Evolutionary conservation across 1,140 invertebrate genomes (phyloP), one percentile per base, ranked within the genome.

Genomic region (Temnothorax longispinosus): DNA sequence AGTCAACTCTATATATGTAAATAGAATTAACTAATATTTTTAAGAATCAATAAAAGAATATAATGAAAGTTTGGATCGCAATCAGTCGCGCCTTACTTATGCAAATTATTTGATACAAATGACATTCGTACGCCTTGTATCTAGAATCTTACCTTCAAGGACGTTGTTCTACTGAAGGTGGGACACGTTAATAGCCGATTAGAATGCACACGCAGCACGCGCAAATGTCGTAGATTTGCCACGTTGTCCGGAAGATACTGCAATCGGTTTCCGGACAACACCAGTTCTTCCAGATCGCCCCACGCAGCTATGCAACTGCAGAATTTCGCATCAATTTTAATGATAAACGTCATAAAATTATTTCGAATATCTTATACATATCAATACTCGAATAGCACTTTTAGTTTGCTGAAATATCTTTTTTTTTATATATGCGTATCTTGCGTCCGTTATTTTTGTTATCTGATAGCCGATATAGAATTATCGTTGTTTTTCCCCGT

Each of bases 251-350:
- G 98, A 58, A 98, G 95, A 90, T 96, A 96, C 64, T 97, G 96
- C 75, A 98, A 95, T 94, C 97, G 96, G 93, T 98, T 98, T 38
- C 98, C 98, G 13, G 98, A 98, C 18, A 98, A 89, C 1, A 98
- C 97, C 10, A 98, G 93, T 93, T 98, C 98, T 95, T 98, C 97
- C 86, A 98, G 95, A 85, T 98, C 97, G 3, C 96, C 95, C 97
- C 98, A 98, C 84, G 96, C 96, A 41, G 96, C 96, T 56, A 97
- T 96, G 91, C 97, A 98, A 91, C 96, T 96, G 91, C 4, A 88
- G 64, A 10, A 65, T 56, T 69, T 60, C 21, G 0, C 1, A 32
- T 56, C 7, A 85, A 50, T 82, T 56, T 74, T 21, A 65, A 44
- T 58, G 3, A 58, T 15, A 18, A 65, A 13, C 7, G 32, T 35